Base-by-base conservation (phyloP, 53 echinoderm and acorn worm species). In the Antedon mediterranea region DNA sequence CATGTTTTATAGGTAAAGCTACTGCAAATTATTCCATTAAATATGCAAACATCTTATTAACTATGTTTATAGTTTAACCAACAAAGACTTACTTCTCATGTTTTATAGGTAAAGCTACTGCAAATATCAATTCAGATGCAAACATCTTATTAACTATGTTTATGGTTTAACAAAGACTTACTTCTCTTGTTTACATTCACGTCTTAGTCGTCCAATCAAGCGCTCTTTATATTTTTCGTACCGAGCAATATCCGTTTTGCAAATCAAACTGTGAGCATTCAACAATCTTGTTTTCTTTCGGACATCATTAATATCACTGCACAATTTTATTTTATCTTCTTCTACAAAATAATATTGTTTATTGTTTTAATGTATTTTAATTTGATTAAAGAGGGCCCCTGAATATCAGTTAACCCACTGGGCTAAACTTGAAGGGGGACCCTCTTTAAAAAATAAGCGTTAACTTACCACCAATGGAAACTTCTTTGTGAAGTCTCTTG, bases 221-320 rank as follows among this genome's bases (percentile, higher is more conserved):
- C 86, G 78, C n/a, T 83, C 89, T 43, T 75, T 83, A 77, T 89
- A 94, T 34, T 90, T 87, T 18, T 89, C 81, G 76, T 89, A 89
- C 26, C 88, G 81, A 4, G 90, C 94, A 32, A 84, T 76, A 57
- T 83, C 77, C 7, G 85, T 87, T 71, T 83, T 91, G 76, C 94
- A 89, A 73, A 91, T 79, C 14, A 74, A 76, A 13, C 87, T 81
- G 73, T 89, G 84, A 5, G 85, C 89, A 9, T 82, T 74, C 70
- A 94, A 26, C 27, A 94, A 74, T 14, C 87, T 87, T 43, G 79
- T 85, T 79, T 89, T 91, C 76, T 89, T 86, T 0, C 86, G 80
- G n/a, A 91, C 43, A 26, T 87, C 83, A 4, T 80, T 78, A 34
- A 94, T 77, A 31, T 74, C 77, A 14, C 42, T 30, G 34, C 85